phyloP scores from a whole-genome alignment of 2,888 invertebrate genomes.

The Clistopyga incitator region DNA sequence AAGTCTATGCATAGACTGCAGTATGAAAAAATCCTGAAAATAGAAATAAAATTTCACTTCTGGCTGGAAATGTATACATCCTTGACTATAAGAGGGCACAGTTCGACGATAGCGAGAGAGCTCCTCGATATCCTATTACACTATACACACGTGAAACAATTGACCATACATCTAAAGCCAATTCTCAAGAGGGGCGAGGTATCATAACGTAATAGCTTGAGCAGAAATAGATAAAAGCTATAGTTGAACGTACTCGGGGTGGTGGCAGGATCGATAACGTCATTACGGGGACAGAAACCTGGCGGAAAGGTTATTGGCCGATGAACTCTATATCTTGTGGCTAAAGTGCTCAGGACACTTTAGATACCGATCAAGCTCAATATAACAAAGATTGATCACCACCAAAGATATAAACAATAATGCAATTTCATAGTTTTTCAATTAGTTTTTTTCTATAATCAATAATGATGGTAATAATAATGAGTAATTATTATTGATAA shows the following conservation, averaged over 20 bases:
- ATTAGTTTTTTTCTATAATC: neutral
- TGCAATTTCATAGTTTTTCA: neutral
- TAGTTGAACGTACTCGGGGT: conserved; percentile 37
- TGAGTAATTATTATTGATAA: neutral
- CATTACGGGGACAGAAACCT: conserved; percentile 58
- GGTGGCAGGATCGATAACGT: conserved; percentile 59
- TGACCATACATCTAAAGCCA: neutral
- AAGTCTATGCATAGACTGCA: too few species aligned
- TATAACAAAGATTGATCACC: conserved; percentile 9
- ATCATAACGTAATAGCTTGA: conserved; percentile 7
- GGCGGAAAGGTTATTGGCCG: conserved; percentile 61
- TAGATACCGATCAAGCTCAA: conserved; percentile 27
- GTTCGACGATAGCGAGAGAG: neutral
- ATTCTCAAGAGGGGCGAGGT: neutral
- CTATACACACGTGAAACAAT: neutral
- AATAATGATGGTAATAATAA: neutral
- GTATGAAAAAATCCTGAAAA: neutral
- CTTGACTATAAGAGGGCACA: neutral
- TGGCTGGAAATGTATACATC: neutral
- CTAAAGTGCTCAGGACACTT: conserved; percentile 27
- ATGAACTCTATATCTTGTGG: conserved; percentile 38
- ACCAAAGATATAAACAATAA: neutral
- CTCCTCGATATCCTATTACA: neutral
- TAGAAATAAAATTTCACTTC: neutral
- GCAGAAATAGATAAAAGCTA: conserved; percentile 55